Evolutionary conservation across 2,797 vertebrate genomes (phyloP).

Genomic region (Rhinella marina): DNA sequence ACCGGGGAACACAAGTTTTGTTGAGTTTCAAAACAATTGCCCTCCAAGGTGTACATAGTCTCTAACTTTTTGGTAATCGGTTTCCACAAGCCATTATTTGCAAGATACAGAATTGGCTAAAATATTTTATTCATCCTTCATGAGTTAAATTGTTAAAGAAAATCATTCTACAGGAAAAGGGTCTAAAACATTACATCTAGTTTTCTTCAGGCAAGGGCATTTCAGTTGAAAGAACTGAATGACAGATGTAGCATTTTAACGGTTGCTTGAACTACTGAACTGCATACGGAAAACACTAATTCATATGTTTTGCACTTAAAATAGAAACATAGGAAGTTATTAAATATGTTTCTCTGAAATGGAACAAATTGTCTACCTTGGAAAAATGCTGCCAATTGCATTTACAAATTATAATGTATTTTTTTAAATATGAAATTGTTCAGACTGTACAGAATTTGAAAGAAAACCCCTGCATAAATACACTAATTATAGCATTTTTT

Average conservation of each 20-base stretch:
- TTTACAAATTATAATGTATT: no score
- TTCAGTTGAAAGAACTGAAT: constrained; percentile 48
- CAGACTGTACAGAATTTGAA: no score
- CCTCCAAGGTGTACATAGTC: neutral
- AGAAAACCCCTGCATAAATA: no score
- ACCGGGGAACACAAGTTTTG: no score
- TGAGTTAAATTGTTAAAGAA: neutral
- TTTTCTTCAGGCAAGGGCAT: constrained; percentile 58
- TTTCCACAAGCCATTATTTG: neutral
- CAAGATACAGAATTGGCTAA: neutral
- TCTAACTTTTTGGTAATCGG: neutral
- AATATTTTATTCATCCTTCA: neutral
- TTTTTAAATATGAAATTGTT: no score
- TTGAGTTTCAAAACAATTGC: no score
- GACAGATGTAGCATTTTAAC: constrained; percentile 58
- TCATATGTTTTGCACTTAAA: constrained; percentile 38
- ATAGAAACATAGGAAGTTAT: neutral
- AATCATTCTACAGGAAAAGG: neutral
- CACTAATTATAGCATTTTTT: no score
- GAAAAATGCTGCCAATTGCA: neutral
- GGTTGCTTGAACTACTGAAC: constrained; percentile 44
- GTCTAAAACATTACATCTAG: constrained; percentile 22
- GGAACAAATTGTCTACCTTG: constrained; percentile 10
- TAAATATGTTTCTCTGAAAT: constrained; percentile 23
- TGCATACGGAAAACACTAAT: constrained; percentile 32